Evolutionary conservation across 2,113 vertebrate genomes (phyloP).

Genomic region (Petromus typicus): DNA sequence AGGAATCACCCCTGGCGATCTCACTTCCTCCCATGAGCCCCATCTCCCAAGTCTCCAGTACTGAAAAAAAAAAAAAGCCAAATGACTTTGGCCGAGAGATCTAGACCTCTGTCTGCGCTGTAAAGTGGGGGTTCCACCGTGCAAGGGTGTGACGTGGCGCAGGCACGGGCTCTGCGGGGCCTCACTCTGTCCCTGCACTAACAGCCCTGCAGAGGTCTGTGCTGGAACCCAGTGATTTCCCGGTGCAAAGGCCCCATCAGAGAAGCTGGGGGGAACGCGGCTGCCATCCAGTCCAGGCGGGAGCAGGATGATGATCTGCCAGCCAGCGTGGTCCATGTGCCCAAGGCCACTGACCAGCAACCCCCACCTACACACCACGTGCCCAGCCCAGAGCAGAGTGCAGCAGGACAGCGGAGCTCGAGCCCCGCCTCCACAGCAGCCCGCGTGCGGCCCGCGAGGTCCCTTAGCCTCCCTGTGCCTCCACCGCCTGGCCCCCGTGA

Average conservation of each 20-base stretch:
- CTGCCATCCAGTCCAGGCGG: background rate
- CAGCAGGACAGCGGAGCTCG: background rate
- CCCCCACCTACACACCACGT: background rate
- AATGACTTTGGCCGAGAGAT: background rate
- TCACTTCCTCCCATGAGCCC: background rate
- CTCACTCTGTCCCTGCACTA: background rate
- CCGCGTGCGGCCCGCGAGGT: background rate
- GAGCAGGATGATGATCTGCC: background rate
- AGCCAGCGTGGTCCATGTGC: background rate
- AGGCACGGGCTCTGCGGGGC: fast-evolving
- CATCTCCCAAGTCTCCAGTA: background rate
- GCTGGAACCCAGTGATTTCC: background rate
- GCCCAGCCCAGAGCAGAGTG: background rate
- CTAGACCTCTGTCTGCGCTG: background rate
- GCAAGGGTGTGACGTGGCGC: background rate
- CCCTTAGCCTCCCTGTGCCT: slow-evolving; percentile 10
- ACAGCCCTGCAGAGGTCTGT: background rate
- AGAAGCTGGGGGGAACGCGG: background rate
- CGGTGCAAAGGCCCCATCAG: background rate
- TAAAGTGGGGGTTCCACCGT: background rate
- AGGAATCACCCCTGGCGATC: background rate
- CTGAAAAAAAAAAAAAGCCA: too few relatives aligned
- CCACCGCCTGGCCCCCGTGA: background rate
- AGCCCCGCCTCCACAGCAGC: background rate
- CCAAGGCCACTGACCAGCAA: background rate